phyloP scores from a whole-genome alignment of 2,888 invertebrate species.

The Patella caerulea region DNA sequence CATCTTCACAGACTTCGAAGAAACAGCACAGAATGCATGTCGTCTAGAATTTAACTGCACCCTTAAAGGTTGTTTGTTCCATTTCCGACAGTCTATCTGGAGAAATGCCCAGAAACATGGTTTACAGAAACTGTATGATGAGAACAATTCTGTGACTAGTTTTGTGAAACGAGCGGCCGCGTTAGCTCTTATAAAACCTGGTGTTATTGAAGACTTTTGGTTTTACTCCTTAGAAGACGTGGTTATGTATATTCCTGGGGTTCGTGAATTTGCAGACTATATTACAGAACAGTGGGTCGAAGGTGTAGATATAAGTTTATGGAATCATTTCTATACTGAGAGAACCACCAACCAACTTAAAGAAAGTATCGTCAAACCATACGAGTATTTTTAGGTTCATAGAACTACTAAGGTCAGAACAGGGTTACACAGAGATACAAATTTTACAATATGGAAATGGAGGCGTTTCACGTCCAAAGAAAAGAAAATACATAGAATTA shows the following conservation, averaged over 20 bases:
- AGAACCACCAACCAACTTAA: no score
- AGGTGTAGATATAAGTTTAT: not conserved
- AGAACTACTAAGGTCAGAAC: no score
- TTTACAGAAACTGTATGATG: no score
- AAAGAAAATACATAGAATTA: no score
- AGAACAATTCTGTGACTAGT: conserved; percentile 27
- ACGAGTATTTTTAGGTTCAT: no score
- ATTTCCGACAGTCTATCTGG: conserved; percentile 39
- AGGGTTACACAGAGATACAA: no score
- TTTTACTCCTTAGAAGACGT: conserved; percentile 27
- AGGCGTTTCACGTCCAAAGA: no score
- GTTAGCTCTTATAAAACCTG: not conserved
- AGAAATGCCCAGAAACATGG: not conserved
- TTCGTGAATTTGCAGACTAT: conserved; percentile 8
- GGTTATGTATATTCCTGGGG: conserved; percentile 10
- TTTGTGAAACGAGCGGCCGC: conserved; percentile 1
- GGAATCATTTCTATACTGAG: not conserved
- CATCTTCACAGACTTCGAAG: not conserved
- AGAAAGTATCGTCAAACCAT: no score
- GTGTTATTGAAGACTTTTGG: not conserved
- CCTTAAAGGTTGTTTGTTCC: conserved; percentile 17
- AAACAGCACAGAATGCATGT: not conserved
- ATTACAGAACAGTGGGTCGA: not conserved
- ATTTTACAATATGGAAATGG: no score
- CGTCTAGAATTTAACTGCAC: not conserved